phyloP scores from a whole-genome alignment of 2,888 invertebrate genomes.

The Polyommatus icarus region DNA sequence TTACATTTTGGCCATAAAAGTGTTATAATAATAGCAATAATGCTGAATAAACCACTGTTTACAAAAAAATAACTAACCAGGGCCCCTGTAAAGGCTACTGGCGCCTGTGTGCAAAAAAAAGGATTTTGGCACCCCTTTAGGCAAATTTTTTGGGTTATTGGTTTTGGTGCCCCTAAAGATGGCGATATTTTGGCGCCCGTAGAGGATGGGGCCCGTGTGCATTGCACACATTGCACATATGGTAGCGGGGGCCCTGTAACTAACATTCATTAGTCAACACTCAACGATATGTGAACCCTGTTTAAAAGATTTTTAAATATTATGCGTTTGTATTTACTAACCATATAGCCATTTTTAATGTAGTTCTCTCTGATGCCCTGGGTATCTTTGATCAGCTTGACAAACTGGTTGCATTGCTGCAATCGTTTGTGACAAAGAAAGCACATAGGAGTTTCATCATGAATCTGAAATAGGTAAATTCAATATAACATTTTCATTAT shows the following conservation, averaged over 20 bases:
- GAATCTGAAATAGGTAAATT: constrained; percentile 5
- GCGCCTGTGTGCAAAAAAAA: too few relatives aligned
- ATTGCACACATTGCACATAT: too few relatives aligned
- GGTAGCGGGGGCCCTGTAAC: too few relatives aligned
- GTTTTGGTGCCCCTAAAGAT: too few relatives aligned
- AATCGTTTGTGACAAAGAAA: constrained; percentile 21
- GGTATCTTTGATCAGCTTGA: constrained; percentile 23
- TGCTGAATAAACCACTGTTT: background rate
- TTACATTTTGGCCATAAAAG: background rate
- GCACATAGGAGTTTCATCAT: constrained; percentile 14
- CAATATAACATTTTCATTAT: background rate
- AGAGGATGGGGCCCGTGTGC: too few relatives aligned
- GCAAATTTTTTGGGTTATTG: too few relatives aligned
- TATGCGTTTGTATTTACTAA: background rate
- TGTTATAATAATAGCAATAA: background rate
- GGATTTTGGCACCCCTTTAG: too few relatives aligned
- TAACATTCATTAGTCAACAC: background rate
- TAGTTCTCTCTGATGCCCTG: constrained; percentile 14
- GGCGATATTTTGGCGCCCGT: too few relatives aligned
- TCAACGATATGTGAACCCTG: background rate
- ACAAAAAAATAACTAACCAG: too few relatives aligned
- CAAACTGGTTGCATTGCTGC: constrained; percentile 27
- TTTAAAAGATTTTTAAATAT: background rate
- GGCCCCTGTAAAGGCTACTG: too few relatives aligned
- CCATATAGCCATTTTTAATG: constrained; percentile 22